These are phyloP conservation scores for Gracilinanus agilis DNA, from an alignment of 2,113 vertebrate species.

Conservation along the genomic window DNA sequence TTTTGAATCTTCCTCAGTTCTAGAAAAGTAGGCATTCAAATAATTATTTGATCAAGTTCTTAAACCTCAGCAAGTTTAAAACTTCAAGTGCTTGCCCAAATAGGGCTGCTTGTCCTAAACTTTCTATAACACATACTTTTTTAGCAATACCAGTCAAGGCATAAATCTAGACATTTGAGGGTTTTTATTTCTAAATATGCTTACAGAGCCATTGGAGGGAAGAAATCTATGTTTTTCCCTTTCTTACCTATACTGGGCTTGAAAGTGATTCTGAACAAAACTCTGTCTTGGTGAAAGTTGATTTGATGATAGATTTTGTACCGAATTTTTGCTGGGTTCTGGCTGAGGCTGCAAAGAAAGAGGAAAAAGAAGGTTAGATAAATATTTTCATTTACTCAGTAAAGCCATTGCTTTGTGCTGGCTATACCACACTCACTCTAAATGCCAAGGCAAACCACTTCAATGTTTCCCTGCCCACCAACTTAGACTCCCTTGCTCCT, in stretches of 20 bases:
- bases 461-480: background rate
- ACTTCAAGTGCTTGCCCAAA: background rate
- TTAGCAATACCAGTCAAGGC: background rate
- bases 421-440: background rate
- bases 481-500: background rate
- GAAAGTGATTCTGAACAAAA: conserved; percentile 96
- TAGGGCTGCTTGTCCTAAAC: background rate
- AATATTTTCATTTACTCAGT: fast-evolving
- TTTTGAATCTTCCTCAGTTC: background rate
- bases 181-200: background rate
- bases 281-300: conserved; percentile 86
- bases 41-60: background rate
- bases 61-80: background rate
- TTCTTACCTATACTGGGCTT: conserved; percentile 95
- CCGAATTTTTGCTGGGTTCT: conserved; percentile 70
- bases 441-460: background rate
- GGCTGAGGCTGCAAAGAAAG: conserved; percentile 77
- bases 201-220: background rate
- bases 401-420: background rate
- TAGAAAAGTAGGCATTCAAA: background rate
- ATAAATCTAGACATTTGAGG: background rate
- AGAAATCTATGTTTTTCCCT: background rate
- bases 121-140: background rate
- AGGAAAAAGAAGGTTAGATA: background rate
- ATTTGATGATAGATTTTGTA: conserved; percentile 57